A percentile compares a stretch with the other conserved stretches of the same genome.
Conservation (phyloP, 1,140 invertebrate genomes). For the Drosophila varians region DNA sequence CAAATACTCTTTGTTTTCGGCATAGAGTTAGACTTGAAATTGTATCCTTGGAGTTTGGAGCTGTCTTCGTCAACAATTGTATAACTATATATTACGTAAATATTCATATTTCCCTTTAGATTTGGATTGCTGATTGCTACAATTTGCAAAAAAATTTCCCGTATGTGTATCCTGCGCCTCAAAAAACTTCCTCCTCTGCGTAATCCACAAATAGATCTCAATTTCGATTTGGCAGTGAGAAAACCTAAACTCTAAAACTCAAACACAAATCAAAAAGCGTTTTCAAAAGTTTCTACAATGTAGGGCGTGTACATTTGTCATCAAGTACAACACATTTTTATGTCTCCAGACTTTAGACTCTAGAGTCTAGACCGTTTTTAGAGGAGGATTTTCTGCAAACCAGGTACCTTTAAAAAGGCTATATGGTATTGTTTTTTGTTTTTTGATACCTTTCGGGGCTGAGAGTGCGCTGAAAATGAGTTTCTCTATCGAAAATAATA, state of each 20-base stretch:
- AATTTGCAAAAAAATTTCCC: conserved; percentile 74
- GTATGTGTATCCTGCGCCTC: conserved; percentile 29
- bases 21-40: conserved; percentile 51
- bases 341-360: too few species aligned
- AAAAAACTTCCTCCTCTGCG: not conserved
- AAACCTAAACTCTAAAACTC: conserved; percentile 43
- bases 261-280: conserved; percentile 47
- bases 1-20: conserved; percentile 29
- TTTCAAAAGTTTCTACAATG: not conserved
- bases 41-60: conserved; percentile 38
- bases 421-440: conserved; percentile 14
- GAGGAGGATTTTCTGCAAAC: conserved; percentile 47
- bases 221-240: conserved; percentile 72
- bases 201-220: conserved; percentile 29
- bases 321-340: not conserved
- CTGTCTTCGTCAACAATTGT: conserved; percentile 29
- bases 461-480: conserved; percentile 21
- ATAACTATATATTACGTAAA: conserved; percentile 52
- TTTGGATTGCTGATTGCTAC: conserved; percentile 71
- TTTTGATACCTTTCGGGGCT: conserved; percentile 11
- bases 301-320: not conserved
- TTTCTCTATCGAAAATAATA: conserved; percentile 18
- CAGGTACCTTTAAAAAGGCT: conserved; percentile 71
- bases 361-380: conserved; percentile 3
- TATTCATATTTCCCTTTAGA: conserved; percentile 54